Evolutionary conservation across 2,113 vertebrate species (phyloP), one percentile per base, ranked within the genome.

Genomic region (Carassius carassius): DNA sequence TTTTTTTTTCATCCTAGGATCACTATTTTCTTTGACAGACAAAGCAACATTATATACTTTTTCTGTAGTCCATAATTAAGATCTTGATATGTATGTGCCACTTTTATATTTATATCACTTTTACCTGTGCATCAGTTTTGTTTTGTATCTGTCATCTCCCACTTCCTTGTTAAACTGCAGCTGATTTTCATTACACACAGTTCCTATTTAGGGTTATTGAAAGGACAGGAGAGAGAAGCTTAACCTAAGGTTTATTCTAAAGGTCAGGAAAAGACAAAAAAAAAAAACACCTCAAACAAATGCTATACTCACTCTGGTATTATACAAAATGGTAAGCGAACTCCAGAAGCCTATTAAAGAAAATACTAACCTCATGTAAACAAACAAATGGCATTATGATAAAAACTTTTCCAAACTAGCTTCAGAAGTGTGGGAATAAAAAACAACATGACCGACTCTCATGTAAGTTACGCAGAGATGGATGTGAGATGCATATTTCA

Each of bases 401-500:
- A 23, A 23, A 5, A 23, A 47, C 4, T 2, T 44, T 73, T 17
- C 19, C 32, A 70, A 17, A 70, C 35, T 70, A 54, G 47, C 47
- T 51, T 23, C 23, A 51, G 5, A 32, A 75, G 47, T 67, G 41
- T 65, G 58, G 58, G 23, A 21, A 76, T 65, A 7, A 72, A 51
- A 25, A 75, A 76, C 74, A 73, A 47, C 35, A 80, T 62, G 60
- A 19, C 60, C 49, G 6, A 17, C 65, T 80, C 65, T 47, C 41
- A 23, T 73, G 23, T 79, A 79, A 81, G 11, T 56, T 56, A 44
- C 9, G 16, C 13, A 41, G 14, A 44, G 47, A 81, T 35, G 62
- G 47, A 47, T 25, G 14, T 19, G 29, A 44, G 21, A 60, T 74
- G 51, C 35, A 83, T 73, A 41, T 83, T 83, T 83, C 29, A 83